These are phyloP conservation scores for Cryptotis parvus DNA, from an alignment of 2,113 vertebrate genomes.

Conservation along the genomic window DNA sequence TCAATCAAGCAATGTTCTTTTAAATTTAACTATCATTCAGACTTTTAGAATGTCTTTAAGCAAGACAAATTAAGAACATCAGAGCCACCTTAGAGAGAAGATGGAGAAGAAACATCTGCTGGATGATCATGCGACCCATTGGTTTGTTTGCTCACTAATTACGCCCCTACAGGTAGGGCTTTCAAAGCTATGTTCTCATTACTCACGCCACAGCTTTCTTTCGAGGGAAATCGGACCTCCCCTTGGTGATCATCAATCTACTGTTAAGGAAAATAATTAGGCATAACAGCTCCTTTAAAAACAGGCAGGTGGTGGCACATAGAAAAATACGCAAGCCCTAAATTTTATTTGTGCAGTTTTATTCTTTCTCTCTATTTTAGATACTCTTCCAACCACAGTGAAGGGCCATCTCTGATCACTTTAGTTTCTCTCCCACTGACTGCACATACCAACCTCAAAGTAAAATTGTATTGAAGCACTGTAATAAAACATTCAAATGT, in stretches of 20 bases:
- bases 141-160: constrained; percentile 57
- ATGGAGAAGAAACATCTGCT: constrained; percentile 31
- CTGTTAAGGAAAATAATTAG: constrained; percentile 65
- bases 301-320: background rate
- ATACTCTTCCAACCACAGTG: background rate
- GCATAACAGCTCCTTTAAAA: constrained; percentile 34
- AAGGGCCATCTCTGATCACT: constrained; percentile 3
- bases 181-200: constrained; percentile 64
- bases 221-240: background rate
- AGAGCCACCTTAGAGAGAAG: constrained; percentile 57
- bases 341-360: background rate
- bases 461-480: constrained; percentile 2
- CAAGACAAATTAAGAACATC: constrained; percentile 25
- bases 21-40: constrained; percentile 62
- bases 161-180: too few relatives aligned
- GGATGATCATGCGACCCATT: constrained; percentile 43
- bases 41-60: constrained; percentile 74
- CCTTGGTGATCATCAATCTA: background rate
- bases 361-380: background rate
- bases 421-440: background rate
- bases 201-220: background rate
- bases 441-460: background rate
- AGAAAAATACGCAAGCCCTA: background rate
- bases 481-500: background rate
- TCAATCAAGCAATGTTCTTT: constrained; percentile 50